Base-by-base conservation (phyloP, 2,797 vertebrate species). In the Gymnothorax javanicus region DNA sequence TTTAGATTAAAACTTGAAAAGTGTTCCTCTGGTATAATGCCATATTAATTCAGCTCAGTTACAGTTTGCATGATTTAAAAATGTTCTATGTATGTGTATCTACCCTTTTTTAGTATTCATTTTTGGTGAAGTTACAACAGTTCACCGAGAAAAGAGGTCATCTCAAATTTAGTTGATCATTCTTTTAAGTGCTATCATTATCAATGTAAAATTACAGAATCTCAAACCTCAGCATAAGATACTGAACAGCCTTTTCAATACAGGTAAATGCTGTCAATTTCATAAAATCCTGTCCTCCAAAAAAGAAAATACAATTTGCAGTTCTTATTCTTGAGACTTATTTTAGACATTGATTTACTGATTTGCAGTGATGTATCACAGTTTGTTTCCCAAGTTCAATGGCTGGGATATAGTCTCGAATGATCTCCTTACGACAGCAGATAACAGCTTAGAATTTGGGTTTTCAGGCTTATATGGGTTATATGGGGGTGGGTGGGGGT, bases 281-380 rank as follows among this genome's bases (percentile, higher is more conserved):
- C 77, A 20, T 52, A 56, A 56, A 81, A 81, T 56, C 8, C 52
- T 3, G 23, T n/a, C 77, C 5, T 81, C 75, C 23, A 52, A 15
- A 15, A 54, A 79, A 54, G 17, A 54, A 43, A 81, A 81, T 54
- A 56, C 23, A 50, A 81, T 81, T 81, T 81, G 52, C 56, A n/a
- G 50, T 81, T 81, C 56, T 81, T 81, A 81, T 81, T 54, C 50
- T 12, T 20, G 20, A 54, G 50, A 23, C 33, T 56, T 23, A 56
- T 81, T 81, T 54, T 54, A 56, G 77, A n/a, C 77, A 56, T 81
- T 15, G 77, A 81, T 56, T 56, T 81, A 81, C 54, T 81, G 50
- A 56, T 81, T 81, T 54, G 50, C 52, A 11, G 77, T n/a, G 77
- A 20, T 20, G 20, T 81, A 54, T 81, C 20, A 50, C 17, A 20